These are phyloP conservation scores for Anser cygnoides DNA, from an alignment of 2,113 vertebrate species.

Conservation along the genomic window DNA sequence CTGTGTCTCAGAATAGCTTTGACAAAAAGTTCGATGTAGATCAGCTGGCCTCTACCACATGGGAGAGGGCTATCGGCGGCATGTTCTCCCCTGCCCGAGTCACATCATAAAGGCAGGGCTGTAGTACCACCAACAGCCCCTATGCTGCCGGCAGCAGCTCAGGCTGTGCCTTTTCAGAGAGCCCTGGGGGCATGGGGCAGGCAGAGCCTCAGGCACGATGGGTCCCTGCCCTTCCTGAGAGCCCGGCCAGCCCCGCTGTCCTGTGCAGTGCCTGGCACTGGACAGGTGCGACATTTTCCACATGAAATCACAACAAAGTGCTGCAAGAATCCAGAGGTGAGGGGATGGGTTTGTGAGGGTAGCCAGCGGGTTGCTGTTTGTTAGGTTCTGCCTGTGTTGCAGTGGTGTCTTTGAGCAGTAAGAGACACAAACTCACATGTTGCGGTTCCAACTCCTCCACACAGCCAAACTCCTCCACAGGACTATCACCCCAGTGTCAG, in stretches of 20 bases:
- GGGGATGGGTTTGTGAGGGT: background rate
- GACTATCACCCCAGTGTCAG: background rate
- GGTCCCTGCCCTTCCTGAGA: background rate
- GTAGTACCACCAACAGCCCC: background rate
- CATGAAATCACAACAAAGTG: background rate
- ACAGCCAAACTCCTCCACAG: background rate
- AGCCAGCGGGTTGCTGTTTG: background rate
- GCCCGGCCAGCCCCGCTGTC: background rate
- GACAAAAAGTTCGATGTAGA: background rate
- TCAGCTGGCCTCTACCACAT: background rate
- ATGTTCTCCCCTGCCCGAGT: background rate
- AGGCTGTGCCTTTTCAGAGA: background rate
- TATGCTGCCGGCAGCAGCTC: background rate
- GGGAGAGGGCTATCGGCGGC: background rate
- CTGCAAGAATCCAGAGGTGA: background rate
- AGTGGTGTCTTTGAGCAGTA: background rate
- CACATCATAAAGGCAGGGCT: background rate
- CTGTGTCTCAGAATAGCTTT: background rate
- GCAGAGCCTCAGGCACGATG: accelerated
- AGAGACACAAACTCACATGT: background rate
- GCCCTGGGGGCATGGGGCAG: background rate
- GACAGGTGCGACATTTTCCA: background rate
- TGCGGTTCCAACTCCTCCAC: background rate
- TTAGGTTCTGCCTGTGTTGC: background rate
- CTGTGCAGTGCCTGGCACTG: background rate